These are phyloP conservation scores for Poecile montanus DNA, from an alignment of 2,797 vertebrate species.

Conservation along the genomic window DNA sequence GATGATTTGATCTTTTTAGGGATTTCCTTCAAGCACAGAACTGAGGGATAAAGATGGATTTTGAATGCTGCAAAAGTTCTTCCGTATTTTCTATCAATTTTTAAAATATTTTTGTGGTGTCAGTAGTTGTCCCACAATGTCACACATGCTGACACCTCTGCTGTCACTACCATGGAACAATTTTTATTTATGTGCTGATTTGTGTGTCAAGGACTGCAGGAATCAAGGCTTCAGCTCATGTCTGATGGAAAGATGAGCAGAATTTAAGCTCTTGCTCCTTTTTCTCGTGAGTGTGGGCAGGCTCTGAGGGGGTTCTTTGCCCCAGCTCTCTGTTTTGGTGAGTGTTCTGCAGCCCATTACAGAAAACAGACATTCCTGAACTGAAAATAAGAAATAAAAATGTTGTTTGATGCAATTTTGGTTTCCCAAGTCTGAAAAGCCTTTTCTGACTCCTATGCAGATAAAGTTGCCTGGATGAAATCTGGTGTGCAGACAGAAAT, in stretches of 20 bases:
- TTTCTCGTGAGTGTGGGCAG: not conserved
- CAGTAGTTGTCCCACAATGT: not conserved
- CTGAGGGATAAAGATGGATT: not conserved
- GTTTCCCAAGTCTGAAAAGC: not conserved
- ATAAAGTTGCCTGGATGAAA: not conserved
- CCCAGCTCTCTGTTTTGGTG: not conserved
- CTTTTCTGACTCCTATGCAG: not conserved
- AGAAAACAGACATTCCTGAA: not conserved
- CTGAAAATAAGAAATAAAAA: not conserved
- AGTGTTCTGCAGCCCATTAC: not conserved
- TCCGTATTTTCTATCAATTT: not conserved
- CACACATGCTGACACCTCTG: accelerated
- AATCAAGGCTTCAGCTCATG: not conserved
- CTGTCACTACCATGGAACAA: not conserved
- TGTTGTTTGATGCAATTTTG: not conserved
- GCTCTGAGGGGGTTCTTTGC: not conserved
- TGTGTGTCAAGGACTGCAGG: not conserved
- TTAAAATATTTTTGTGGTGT: not conserved
- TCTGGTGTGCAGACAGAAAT: not conserved
- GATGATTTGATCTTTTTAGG: not conserved
- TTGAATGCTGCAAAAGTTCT: not conserved
- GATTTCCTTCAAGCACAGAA: not conserved
- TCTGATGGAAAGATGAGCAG: not conserved
- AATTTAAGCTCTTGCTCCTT: not conserved
- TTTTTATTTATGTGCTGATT: not conserved